phyloP scores from a whole-genome alignment of 1,140 invertebrate genomes.

The Drosophila kanapiae region DNA sequence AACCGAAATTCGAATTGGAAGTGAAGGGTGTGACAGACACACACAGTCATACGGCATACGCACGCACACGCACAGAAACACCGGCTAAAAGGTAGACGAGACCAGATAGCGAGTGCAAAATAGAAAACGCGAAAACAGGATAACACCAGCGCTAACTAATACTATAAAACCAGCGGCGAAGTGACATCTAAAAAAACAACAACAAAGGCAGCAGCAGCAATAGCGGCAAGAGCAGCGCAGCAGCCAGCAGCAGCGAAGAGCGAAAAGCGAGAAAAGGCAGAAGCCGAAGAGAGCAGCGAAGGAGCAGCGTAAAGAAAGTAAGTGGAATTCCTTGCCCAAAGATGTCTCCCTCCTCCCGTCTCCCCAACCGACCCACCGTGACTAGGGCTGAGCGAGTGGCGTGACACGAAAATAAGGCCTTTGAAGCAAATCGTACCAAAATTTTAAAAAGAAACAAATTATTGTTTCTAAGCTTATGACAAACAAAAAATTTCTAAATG shows the following conservation, averaged over 20 bases:
- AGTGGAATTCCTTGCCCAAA: conserved; percentile 81
- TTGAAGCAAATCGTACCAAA: neutral
- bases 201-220: conserved; percentile 23
- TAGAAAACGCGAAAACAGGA: conserved; percentile 43
- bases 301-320: conserved; percentile 70
- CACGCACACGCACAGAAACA: conserved; percentile 53
- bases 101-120: conserved; percentile 51
- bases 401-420: neutral
- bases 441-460: too few relatives aligned
- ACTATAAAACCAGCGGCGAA: conserved; percentile 39
- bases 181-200: conserved; percentile 33
- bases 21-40: conserved; percentile 75
- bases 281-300: conserved; percentile 29
- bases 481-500: too few relatives aligned
- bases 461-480: too few relatives aligned
- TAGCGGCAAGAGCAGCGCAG: conserved; percentile 24
- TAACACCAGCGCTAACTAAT: conserved; percentile 37
- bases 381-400: conserved; percentile 5
- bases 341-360: conserved; percentile 51
- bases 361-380: conserved; percentile 5
- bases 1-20: conserved; percentile 64
- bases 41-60: conserved; percentile 50
- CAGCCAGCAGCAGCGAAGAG: conserved; percentile 26
- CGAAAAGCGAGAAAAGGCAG: conserved; percentile 21
- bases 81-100: conserved; percentile 52